Base-by-base conservation (phyloP, 2,113 vertebrate species). In the Xiphias gladius region DNA sequence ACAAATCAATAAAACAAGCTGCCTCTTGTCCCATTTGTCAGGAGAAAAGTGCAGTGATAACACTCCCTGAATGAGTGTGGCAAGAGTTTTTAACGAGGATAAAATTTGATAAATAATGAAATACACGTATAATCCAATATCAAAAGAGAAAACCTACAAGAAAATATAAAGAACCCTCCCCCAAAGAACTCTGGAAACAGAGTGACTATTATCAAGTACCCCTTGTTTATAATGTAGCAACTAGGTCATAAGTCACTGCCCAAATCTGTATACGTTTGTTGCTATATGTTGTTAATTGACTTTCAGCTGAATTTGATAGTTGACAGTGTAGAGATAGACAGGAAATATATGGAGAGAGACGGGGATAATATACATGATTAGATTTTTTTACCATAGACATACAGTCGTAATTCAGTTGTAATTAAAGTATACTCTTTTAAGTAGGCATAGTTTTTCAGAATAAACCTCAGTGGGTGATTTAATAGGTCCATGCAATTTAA, bases 1-100 rank as follows among this genome's bases (percentile, higher is more conserved):
- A 61, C 70, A 64, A 55, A 37, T 61, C 79, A 32, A 62, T 83
- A 81, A 86, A 76, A 86, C 69, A 62, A 75, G 79, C 24, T 54
- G 57, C 52, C 59, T 41, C 83, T 69, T 65, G 78, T 69, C 63
- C 83, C n/a, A 28, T 70, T 62, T 50, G 74, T 73, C 63, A 80
- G 0, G 54, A 28, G 13, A 54, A 82, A 64, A 71, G 24, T 35
- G 41, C 20, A 70, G 66, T 67, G 39, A 72, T 11, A 70, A 54
- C 35, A n/a, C 35, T 41, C 70, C 26, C 69, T 26, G 43, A 59
- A 19, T 32, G 32, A 54, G 43, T 24, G 16, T 19, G 24, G 37
- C 24, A 37, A 54, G 20, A 26, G 28, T 77, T 79, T 79, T 57
- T 46, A 67, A 65, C 24, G 59, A 41, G 20, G 26, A 46, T 35